These are phyloP conservation scores for Pentalonia nigronervosa DNA, from an alignment of 1,140 invertebrate genomes.

Conservation along the genomic window DNA sequence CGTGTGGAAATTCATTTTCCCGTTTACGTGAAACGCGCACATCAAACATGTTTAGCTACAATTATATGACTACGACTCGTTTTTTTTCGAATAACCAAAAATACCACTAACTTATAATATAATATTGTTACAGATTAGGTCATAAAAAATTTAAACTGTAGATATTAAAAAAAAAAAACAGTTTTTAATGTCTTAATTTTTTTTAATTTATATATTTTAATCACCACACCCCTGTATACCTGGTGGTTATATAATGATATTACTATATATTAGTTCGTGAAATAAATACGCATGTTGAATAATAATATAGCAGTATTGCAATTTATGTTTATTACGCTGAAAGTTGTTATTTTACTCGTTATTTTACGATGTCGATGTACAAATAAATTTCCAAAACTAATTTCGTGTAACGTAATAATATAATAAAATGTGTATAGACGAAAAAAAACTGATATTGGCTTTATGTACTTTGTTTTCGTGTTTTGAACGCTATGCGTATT, in stretches of 20 bases:
- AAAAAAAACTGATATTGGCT: not conserved
- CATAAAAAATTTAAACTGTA: not conserved
- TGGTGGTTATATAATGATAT: not conserved
- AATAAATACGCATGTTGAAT: not conserved
- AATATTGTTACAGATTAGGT: not conserved
- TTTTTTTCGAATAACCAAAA: not conserved
- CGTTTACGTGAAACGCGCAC: not conserved
- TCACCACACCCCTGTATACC: not conserved
- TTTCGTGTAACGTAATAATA: not conserved
- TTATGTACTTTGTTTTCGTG: not conserved
- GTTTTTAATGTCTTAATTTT: not conserved
- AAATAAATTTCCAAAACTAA: not conserved
- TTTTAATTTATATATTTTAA: not conserved
- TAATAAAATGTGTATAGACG: not conserved
- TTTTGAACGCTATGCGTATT: not conserved
- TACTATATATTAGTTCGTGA: not conserved
- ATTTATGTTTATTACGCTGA: not conserved
- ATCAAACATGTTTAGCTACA: not conserved
- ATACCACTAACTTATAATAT: not conserved
- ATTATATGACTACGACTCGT: not conserved
- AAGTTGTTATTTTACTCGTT: slow-evolving; percentile 3
- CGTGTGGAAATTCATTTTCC: not conserved
- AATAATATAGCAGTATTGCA: not conserved
- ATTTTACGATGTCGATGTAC: slow-evolving; percentile 1
- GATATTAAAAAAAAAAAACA: too few relatives aligned